phyloP scores from a whole-genome alignment of 2,888 invertebrate genomes.

The Protodeltote pygarga region DNA sequence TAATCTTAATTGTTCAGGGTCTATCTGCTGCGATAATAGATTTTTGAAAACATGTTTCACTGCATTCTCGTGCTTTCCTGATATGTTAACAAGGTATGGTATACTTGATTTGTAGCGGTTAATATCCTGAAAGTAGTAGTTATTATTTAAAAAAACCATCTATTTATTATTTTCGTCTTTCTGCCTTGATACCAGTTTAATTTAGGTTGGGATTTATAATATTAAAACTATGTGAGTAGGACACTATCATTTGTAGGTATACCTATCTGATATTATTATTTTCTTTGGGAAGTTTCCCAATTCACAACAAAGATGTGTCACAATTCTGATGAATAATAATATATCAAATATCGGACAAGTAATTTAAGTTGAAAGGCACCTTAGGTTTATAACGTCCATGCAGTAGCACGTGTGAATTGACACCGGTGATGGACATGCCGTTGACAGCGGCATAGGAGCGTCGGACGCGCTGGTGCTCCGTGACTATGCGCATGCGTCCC shows the following conservation, averaged over 20 bases:
- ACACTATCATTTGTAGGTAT: too few relatives aligned
- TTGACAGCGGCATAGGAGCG: slow-evolving; percentile 77
- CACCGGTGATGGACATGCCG: slow-evolving; percentile 62
- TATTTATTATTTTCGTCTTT: too few relatives aligned
- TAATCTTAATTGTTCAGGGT: slow-evolving; percentile 72
- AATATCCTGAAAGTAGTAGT: slow-evolving; percentile 61
- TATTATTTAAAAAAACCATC: too few relatives aligned
- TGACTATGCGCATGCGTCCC: slow-evolving; percentile 86
- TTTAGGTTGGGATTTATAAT: too few relatives aligned
- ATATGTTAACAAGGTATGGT: slow-evolving; percentile 67
- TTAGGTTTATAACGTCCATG: slow-evolving; percentile 62
- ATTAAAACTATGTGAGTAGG: too few relatives aligned
- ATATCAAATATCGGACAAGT: too few relatives aligned
- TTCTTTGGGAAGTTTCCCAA: too few relatives aligned
- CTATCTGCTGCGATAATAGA: slow-evolving; percentile 67
- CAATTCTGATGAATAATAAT: not conserved
- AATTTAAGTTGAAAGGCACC: slow-evolving; percentile 39
- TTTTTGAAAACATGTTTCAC: slow-evolving; percentile 59
- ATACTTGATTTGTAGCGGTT: slow-evolving; percentile 62
- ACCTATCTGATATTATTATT: too few relatives aligned
- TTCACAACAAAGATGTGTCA: not conserved
- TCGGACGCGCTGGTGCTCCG: slow-evolving; percentile 83
- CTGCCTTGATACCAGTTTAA: too few relatives aligned
- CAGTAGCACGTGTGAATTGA: slow-evolving; percentile 64
- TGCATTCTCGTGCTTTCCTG: slow-evolving; percentile 64